These are phyloP conservation scores for Sebastes miniatus DNA, from an alignment of 2,797 vertebrate species.

Conservation along the genomic window DNA sequence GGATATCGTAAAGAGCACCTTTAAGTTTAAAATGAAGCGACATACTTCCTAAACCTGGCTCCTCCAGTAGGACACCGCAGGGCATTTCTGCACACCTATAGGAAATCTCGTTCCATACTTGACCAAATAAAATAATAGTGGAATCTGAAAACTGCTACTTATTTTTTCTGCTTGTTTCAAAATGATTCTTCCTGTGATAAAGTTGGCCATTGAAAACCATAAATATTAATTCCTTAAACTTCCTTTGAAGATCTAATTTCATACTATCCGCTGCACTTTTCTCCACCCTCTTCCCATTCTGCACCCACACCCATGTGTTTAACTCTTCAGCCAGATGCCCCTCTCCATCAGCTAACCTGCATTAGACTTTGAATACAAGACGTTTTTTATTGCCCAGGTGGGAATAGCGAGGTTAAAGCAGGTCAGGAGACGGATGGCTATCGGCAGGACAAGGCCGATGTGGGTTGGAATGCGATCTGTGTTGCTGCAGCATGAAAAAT, in stretches of 20 bases:
- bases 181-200: conserved; percentile 46
- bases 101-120: conserved; percentile 57
- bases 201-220: conserved; percentile 44
- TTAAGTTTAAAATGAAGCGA: background rate
- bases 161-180: conserved; percentile 27
- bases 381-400: conserved; percentile 64
- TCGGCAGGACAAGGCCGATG: conserved; percentile 23
- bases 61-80: conserved; percentile 20
- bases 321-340: conserved; percentile 64
- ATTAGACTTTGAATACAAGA: conserved; percentile 48
- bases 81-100: conserved; percentile 42
- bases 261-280: conserved; percentile 34
- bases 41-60: conserved; percentile 15
- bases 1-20: no score
- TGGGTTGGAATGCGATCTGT: conserved; percentile 41
- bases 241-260: conserved; percentile 75
- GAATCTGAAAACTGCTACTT: conserved; percentile 35
- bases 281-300: conserved; percentile 46
- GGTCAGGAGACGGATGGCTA: conserved; percentile 60
- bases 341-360: conserved; percentile 37
- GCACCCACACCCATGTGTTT: conserved; percentile 64
- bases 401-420: conserved; percentile 62
- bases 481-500: conserved; percentile 44
- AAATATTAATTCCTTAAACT: conserved; percentile 65
- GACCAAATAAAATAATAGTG: conserved; percentile 53